Conservation (phyloP, 2,888 invertebrate species). For the Malachius bipustulatus region DNA sequence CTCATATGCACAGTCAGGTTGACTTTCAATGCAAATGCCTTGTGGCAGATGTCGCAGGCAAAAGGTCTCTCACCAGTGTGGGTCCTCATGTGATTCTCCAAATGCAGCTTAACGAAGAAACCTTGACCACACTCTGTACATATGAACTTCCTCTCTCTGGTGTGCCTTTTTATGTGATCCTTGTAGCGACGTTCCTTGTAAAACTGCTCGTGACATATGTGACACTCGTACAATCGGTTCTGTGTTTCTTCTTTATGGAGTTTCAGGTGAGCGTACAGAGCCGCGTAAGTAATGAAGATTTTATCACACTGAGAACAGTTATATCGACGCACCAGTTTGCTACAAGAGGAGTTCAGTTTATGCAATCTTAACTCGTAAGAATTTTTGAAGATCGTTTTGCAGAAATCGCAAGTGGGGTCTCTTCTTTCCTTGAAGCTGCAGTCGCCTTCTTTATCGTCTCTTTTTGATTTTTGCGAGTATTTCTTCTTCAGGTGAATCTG, state of each 20-base stretch:
- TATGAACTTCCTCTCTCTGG: neutral
- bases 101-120: neutral
- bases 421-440: neutral
- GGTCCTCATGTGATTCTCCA: slow-evolving; percentile 2
- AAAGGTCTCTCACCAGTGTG: neutral
- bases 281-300: neutral
- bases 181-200: slow-evolving; percentile 1
- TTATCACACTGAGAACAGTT: slow-evolving; percentile 2
- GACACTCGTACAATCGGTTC: neutral
- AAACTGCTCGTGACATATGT: slow-evolving; percentile 1
- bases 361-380: slow-evolving; percentile 1
- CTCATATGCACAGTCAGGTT: slow-evolving; percentile 1
- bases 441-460: neutral
- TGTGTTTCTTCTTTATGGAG: neutral
- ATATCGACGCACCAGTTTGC: neutral
- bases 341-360: neutral
- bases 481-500: slow-evolving; percentile 1
- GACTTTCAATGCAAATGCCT: neutral
- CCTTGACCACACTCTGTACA: neutral
- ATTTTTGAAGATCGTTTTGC: slow-evolving; percentile 1
- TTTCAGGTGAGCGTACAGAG: slow-evolving; percentile 1
- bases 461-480: neutral
- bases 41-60: neutral
- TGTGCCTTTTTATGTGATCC: slow-evolving; percentile 1
- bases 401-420: neutral